Evolutionary conservation across 2,888 invertebrate species (phyloP).

Genomic region (Odontomyia ornata): DNA sequence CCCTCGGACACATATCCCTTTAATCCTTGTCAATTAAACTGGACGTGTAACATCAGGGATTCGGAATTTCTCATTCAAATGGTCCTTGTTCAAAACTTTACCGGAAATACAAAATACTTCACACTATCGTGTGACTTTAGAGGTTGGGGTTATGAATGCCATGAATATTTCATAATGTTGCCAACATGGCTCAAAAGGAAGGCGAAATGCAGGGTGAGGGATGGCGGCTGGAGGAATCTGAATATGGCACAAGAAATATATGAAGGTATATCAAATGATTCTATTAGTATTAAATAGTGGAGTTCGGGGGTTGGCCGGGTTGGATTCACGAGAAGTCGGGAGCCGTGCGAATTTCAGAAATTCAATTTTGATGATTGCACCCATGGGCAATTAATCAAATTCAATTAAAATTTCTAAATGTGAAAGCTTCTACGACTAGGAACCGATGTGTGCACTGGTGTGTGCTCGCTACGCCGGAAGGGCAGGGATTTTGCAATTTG

Average conservation of each 20-base stretch:
- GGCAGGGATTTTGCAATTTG: neutral
- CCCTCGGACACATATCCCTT: neutral
- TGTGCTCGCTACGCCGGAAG: neutral
- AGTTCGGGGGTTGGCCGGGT: neutral
- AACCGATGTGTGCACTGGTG: neutral
- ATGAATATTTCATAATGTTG: slow-evolving; percentile 3
- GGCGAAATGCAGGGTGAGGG: neutral
- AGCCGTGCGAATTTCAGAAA: slow-evolving; percentile 18
- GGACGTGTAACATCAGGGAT: neutral
- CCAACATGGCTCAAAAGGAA: neutral
- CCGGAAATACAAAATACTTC: neutral
- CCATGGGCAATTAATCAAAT: slow-evolving; percentile 40
- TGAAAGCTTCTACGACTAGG: neutral
- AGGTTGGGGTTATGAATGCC: neutral
- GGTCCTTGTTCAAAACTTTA: neutral
- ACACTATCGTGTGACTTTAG: neutral
- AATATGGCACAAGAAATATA: neutral
- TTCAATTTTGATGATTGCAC: slow-evolving; percentile 39
- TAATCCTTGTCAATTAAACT: neutral
- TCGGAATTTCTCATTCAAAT: neutral
- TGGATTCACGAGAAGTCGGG: neutral
- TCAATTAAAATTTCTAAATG: slow-evolving; percentile 19
- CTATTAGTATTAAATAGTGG: neutral
- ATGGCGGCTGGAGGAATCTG: neutral
- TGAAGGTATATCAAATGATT: neutral